A percentile compares a stretch with the other conserved stretches of the same genome.
Conservation (phyloP, 53 echinoderm and acorn worm genomes). For the Hippasteria phrygiana region DNA sequence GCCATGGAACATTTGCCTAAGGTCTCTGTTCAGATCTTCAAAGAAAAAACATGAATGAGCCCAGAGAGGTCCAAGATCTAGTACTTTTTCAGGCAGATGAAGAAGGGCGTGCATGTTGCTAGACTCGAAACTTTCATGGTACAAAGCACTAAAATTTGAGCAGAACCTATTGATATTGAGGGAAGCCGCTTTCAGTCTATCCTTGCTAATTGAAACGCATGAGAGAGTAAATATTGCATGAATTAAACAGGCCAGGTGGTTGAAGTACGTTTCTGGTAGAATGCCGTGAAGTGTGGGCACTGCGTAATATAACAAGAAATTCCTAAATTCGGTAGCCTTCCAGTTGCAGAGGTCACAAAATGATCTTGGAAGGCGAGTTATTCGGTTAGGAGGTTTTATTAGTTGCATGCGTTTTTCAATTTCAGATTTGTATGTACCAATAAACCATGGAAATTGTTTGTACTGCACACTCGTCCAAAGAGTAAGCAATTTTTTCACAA, state of each 20-base stretch:
- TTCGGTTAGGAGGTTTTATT: slow-evolving; percentile 17
- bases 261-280: neutral
- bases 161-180: neutral
- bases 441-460: neutral
- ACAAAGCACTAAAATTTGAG: slow-evolving; percentile 29
- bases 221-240: neutral
- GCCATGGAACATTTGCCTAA: slow-evolving; percentile 46
- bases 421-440: neutral
- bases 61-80: slow-evolving; percentile 50
- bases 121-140: slow-evolving; percentile 53
- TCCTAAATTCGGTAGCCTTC: slow-evolving; percentile 42
- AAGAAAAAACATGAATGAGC: slow-evolving; percentile 63
- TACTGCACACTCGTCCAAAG: slow-evolving; percentile 19
- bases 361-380: slow-evolving; percentile 15
- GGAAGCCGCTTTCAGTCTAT: neutral
- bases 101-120: slow-evolving; percentile 42
- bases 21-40: slow-evolving; percentile 57
- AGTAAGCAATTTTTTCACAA: neutral
- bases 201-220: neutral
- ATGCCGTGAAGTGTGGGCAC: neutral
- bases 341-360: neutral
- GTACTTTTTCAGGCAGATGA: slow-evolving; percentile 29
- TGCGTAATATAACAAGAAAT: slow-evolving; percentile 21
- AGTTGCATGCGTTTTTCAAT: neutral
- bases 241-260: neutral